Evolutionary conservation across 2,888 invertebrate genomes (phyloP), one percentile per base, ranked within the genome.

Genomic region (Zaprionus bogoriensis): DNA sequence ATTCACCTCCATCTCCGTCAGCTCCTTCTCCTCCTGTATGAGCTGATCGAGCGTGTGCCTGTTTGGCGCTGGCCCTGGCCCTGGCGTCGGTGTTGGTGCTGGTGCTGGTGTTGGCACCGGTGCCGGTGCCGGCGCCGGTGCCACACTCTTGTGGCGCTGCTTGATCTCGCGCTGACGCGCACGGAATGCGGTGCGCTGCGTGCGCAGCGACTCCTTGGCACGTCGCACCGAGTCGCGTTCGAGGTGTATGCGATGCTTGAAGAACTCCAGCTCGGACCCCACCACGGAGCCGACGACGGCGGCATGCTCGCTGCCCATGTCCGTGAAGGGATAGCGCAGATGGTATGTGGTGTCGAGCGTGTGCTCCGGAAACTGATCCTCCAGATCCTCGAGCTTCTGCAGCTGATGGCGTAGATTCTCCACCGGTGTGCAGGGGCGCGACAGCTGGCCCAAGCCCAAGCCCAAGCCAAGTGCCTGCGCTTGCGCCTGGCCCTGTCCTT

Each of bases 1-100:
- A 58, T 95, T 95, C 63, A 96, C 95, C 89, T 96, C 96, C 92
- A 96, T 94, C 85, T 96, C 96, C 0, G 96, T 96, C 2, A 95
- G 91, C 69, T 96, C 96, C 64, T 95, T 94, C 89, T 96, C 96
- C 90, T 96, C 96, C 94, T 96, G 89, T 27, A 91, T 91, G 22
- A 90, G 61, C 61, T 91, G 90, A 55, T 91, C 90, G 10, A 91
- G 62, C 1, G 89, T 82, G 23, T 90, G 90, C 2, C 89, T 78
- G 1, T 81, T 83, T 1, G 42, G 25, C 0, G 41, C n/a, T 1
- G 41, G 4, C 2, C 20, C 20, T n/a, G 41, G n/a, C 19, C 7
- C 17, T 17, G 54, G 36, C 12, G 79, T 72, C 1, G 6, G 12
- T 2, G 30, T 12, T 7, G 6, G 12, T 32, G 6, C 30, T 32